These are phyloP conservation scores for Sinotaia quadrata DNA, from an alignment of 2,888 invertebrate species.

Conservation along the genomic window DNA sequence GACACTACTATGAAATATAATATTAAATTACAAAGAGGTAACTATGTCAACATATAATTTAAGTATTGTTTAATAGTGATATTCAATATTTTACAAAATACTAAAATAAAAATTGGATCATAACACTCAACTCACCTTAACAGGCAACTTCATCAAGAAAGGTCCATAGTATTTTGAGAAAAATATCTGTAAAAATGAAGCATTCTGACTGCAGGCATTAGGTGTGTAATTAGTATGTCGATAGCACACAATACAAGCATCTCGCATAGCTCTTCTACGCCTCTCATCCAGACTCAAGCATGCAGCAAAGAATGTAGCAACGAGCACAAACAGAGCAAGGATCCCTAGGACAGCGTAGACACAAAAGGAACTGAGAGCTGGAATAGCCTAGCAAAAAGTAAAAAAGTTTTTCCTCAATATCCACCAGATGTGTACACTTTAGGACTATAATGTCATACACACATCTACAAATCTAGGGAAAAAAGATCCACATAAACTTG, in stretches of 20 bases:
- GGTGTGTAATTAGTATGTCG: constrained; percentile 76
- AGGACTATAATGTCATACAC: too few species aligned
- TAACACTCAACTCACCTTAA: constrained; percentile 75
- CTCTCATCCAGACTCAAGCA: constrained; percentile 82
- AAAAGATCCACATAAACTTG: too few species aligned
- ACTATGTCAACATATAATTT: not conserved
- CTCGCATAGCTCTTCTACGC: constrained; percentile 54
- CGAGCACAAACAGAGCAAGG: constrained; percentile 79
- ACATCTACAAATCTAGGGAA: too few species aligned
- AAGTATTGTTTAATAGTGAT: not conserved
- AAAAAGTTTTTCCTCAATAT: too few species aligned
- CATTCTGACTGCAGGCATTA: constrained; percentile 75
- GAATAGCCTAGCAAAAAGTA: constrained; percentile 78
- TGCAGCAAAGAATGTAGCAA: constrained; percentile 86
- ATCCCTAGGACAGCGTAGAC: constrained; percentile 85
- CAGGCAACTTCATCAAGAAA: constrained; percentile 79
- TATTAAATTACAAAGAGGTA: too few species aligned
- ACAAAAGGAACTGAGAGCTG: constrained; percentile 86
- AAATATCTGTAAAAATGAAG: constrained; percentile 76
- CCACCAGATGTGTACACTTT: too few species aligned
- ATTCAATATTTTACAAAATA: not conserved
- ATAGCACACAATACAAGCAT: constrained; percentile 76
- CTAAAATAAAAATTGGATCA: not conserved
- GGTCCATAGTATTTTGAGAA: constrained; percentile 79
- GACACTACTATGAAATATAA: too few species aligned